Evolutionary conservation across 2,113 vertebrate species (phyloP).

Genomic region (Orcinus orca): DNA sequence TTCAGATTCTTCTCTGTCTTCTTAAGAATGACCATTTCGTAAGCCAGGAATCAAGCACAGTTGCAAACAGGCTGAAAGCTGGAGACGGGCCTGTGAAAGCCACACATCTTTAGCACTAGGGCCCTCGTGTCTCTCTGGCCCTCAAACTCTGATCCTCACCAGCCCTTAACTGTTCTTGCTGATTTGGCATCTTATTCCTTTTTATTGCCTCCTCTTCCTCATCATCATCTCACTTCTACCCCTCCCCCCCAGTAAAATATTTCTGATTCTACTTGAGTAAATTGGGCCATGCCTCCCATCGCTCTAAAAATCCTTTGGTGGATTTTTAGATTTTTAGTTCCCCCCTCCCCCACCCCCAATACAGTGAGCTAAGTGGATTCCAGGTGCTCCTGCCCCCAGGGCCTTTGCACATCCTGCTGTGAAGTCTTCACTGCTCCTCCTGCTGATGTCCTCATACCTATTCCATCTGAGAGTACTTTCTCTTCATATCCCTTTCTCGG

Average conservation of each 20-base stretch:
- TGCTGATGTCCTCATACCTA: neutral
- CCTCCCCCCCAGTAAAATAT: neutral
- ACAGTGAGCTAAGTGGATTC: neutral
- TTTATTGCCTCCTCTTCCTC: neutral
- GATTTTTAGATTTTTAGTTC: too few relatives aligned
- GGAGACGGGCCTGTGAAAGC: neutral
- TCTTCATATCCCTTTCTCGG: neutral
- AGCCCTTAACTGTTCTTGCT: neutral
- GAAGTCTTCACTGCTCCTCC: neutral
- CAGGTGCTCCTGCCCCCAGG: neutral
- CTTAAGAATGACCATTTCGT: neutral
- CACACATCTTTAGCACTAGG: neutral
- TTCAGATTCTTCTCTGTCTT: constrained; percentile 4
- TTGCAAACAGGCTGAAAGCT: neutral
- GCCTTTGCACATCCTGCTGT: neutral
- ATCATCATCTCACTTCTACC: neutral
- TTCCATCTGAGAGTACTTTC: neutral
- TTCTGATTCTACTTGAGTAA: neutral
- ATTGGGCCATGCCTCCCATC: neutral
- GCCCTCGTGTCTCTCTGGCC: neutral
- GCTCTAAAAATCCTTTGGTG: neutral
- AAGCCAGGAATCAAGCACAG: neutral
- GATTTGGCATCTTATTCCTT: neutral
- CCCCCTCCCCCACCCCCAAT: neutral
- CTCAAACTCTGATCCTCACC: too few relatives aligned